Evolutionary conservation across 2,797 vertebrate genomes (phyloP).

Genomic region (Erpetoichthys calabaricus): DNA sequence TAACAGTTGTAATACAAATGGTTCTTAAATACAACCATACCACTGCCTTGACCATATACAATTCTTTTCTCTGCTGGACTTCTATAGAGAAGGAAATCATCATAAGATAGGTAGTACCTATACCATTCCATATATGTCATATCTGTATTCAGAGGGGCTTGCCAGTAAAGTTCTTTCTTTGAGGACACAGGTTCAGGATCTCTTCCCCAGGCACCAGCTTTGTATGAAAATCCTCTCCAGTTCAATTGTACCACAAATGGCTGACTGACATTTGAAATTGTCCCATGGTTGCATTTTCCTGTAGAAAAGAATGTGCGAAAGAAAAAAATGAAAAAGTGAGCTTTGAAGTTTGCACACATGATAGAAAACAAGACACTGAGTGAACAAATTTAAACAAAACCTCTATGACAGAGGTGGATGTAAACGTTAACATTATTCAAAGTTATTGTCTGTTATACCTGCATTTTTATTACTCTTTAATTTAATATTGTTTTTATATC

Average conservation of each 20-base stretch:
- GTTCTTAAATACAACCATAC: conserved; percentile 35
- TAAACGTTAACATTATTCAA: no score
- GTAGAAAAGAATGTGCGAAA: not conserved
- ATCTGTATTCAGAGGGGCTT: conserved; percentile 35
- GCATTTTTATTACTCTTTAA: no score
- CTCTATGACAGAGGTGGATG: no score
- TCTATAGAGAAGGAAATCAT: conserved; percentile 37
- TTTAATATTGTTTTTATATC: no score
- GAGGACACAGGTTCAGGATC: conserved; percentile 35
- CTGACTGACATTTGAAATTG: conserved; percentile 36
- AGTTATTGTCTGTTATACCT: no score
- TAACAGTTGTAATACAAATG: conserved; percentile 37
- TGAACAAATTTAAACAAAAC: no score
- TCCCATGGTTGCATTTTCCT: conserved; percentile 43
- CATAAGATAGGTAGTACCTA: conserved; percentile 34
- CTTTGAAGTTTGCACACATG: no score
- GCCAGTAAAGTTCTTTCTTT: conserved; percentile 38
- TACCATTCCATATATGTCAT: conserved; percentile 27
- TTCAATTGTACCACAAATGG: conserved; percentile 42
- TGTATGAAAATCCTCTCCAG: conserved; percentile 39
- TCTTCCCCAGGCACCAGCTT: conserved; percentile 45
- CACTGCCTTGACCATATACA: conserved; percentile 34
- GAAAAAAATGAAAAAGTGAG: no score
- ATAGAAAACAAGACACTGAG: no score
- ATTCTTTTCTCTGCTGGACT: not conserved